Percentiles rank a stretch among this genome's conserved stretches.
These are phyloP conservation scores for Amiota minor DNA, from an alignment of 2,888 invertebrate species.

Conservation along the genomic window DNA sequence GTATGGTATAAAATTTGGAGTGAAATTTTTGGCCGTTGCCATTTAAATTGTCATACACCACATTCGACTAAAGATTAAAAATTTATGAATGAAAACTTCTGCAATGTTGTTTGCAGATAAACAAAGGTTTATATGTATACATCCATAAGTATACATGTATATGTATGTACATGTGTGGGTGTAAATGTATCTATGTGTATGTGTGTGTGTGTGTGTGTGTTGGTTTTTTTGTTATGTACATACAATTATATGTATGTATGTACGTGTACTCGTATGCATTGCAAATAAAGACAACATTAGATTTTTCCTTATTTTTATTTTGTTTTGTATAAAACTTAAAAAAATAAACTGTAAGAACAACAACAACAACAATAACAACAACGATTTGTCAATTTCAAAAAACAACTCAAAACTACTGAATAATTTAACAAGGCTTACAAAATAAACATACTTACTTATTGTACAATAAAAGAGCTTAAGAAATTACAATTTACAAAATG, in stretches of 20 bases:
- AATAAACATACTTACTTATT: no score
- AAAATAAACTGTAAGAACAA: neutral
- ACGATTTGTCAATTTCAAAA: slow-evolving; percentile 45
- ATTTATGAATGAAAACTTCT: slow-evolving; percentile 57
- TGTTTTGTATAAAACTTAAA: slow-evolving; percentile 6
- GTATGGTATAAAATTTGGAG: slow-evolving; percentile 36
- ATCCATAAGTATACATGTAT: slow-evolving; percentile 23
- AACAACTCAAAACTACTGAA: slow-evolving; percentile 15
- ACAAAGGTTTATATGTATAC: slow-evolving; percentile 14
- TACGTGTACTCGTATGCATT: neutral
- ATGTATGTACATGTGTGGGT: slow-evolving; percentile 6
- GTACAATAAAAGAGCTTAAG: slow-evolving; percentile 11
- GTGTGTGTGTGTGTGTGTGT: slow-evolving; percentile 14
- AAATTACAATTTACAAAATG: slow-evolving; percentile 12
- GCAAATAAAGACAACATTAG: neutral
- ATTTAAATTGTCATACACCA: slow-evolving; percentile 29
- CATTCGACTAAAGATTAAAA: slow-evolving; percentile 46
- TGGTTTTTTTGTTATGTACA: neutral
- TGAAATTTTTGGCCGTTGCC: slow-evolving; percentile 37
- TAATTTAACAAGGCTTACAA: slow-evolving; percentile 20
- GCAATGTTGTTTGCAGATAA: neutral
- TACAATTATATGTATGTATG: slow-evolving; percentile 8
- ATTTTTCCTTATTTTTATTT: neutral
- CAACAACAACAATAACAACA: slow-evolving; percentile 4
- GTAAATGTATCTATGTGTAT: neutral